Base-by-base conservation (phyloP, 2,797 vertebrate species). In the Kryptopterus vitreolus region DNA sequence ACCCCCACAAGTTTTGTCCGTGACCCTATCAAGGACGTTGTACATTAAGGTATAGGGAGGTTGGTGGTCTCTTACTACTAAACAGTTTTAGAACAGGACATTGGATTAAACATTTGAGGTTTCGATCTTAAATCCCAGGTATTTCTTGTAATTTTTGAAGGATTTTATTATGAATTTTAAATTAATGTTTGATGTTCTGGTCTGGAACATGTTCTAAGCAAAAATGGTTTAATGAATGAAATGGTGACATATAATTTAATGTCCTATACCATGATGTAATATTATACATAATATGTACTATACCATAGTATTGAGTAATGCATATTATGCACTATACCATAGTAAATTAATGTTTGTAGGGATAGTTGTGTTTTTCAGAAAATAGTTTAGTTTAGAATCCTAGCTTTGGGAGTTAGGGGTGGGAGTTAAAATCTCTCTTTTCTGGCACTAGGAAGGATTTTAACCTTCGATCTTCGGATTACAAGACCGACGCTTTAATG, bases 351-450 rank as follows among this genome's bases (percentile, higher is more conserved):
- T 38, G 46, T 0, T 22, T 13, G 46, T 33, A 1, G 16, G 15
- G 12, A 4, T 0, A n/a, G 31, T 46, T 4, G 3, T 35, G 11
- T 6, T 31, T n/a, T 0, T 26, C 87, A 87, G 53, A 82, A 61
- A 52, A 48, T 89, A 88, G 88, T 89, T 86, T 83, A 88, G 8
- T 22, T 58, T 26, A 90, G 85, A 85, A 87, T 84, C 0, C 69
- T 86, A 73, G 89, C 85, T 89, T 89, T 89, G 89, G 88, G 89
- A 81, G 86, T 7, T 68, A 84, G 81, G 6, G 88, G 86, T 52
- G 13, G 69, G 81, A 83, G 88, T 90, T 88, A 63, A 4, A 90
- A 0, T 87, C 88, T 84, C 72, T 3, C 26, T 81, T 84, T 53
- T 86, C 62, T 89, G 86, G 81, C 88, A 4, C 1, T 69, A 88